Base-by-base conservation (phyloP, 2,888 invertebrate genomes). In the Drosophila fungiperda region DNA sequence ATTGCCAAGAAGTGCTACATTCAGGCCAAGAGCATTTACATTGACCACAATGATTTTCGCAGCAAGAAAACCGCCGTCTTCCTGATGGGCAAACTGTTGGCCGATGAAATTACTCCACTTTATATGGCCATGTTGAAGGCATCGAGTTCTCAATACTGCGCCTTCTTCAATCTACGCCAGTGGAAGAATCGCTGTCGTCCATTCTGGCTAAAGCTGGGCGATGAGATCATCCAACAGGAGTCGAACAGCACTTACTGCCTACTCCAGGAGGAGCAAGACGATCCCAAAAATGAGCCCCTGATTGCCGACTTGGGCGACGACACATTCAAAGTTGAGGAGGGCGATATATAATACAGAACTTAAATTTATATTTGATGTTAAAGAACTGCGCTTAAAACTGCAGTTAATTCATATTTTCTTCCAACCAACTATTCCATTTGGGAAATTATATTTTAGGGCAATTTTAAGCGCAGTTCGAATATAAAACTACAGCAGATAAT, bases 131-230 rank as follows among this genome's bases (percentile, higher is more conserved):
- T 92, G 82, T 57, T 91, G 1, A 91, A 91, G 73, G 68, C 76
- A 1, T 79, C 83, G 0, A 61, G 57, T 0, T 50, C 61, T 0
- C 73, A 66, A 0, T 89, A 83, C 49, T 91, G 91, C 52, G 83
- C 85, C 42, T 86, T 91, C 59, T 83, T 76, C 49, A 89, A 89
- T 49, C 64, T 91, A 7, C 79, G 83, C 1, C 87, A 80, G 58
- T 91, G 91, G 91, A 91, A 92, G 74, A 87, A 83, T 58, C 78
- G 83, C 32, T 87, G 90, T 45, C 71, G 82, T 26, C 91, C 90
- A 0, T 92, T 91, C 66, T 91, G 91, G 91, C 72, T 66, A 3
- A 70, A 67, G 15, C 55, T 90, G 42, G 87, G 82, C 7, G 26
- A 61, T 2, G 90, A 90, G 59, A 63, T 90, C 1, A 63, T 73